phyloP scores from a whole-genome alignment of 1,140 invertebrate genomes.

The Ctenoplectra terminalis region DNA sequence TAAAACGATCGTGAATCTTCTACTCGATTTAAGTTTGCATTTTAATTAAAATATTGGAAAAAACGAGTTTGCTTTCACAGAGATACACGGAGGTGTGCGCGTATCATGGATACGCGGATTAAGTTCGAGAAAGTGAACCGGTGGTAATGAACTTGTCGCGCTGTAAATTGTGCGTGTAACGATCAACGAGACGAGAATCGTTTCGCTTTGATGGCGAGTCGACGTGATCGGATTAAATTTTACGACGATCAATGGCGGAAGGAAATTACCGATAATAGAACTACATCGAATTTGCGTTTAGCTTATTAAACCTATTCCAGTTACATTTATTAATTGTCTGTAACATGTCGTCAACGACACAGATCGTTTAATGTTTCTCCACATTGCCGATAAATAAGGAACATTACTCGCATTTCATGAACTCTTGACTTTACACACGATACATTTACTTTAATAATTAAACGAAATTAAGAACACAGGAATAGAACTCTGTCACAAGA shows the following conservation, averaged over 20 bases:
- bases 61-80: background rate
- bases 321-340: background rate
- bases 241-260: background rate
- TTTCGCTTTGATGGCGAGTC: background rate
- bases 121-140: constrained; percentile 2
- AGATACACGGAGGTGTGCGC: background rate
- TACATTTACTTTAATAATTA: no score
- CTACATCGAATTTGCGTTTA: background rate
- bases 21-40: background rate
- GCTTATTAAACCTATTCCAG: background rate
- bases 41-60: constrained; percentile 35
- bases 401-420: no score
- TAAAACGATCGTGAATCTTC: background rate
- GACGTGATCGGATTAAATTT: constrained; percentile 10
- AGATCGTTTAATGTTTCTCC: no score
- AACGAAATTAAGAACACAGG: background rate
- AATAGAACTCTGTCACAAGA: background rate
- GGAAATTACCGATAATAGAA: background rate
- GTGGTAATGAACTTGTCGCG: constrained; percentile 57
- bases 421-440: no score
- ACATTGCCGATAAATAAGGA: no score
- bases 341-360: background rate
- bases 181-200: constrained; percentile 10
- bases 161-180: constrained; percentile 25
- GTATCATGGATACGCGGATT: background rate